A percentile compares a stretch with the other conserved stretches of the same genome.
Evolutionary conservation across 2,888 invertebrate species (phyloP).

Genomic region (Drosophila multiciliata): DNA sequence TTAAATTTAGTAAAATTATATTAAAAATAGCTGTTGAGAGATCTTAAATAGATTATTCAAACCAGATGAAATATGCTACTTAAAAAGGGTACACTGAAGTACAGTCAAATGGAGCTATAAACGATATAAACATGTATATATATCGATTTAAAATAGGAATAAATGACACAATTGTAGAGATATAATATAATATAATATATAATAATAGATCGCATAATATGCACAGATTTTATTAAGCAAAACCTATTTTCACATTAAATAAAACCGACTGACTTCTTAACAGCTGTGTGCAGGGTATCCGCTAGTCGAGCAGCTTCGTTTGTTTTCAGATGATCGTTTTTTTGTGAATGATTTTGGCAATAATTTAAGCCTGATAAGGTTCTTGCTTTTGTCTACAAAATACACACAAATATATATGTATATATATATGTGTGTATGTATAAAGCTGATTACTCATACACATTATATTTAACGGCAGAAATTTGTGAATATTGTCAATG

Average conservation of each 20-base stretch:
- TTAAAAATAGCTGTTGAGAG: background rate
- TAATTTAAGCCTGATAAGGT: background rate
- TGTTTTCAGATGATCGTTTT: background rate
- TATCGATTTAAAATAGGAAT: background rate
- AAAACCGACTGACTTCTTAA: background rate
- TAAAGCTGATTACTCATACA: slow-evolving; percentile 3
- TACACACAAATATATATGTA: background rate
- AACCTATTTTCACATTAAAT: background rate
- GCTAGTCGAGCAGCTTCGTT: background rate
- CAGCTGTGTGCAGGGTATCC: background rate
- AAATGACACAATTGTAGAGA: background rate
- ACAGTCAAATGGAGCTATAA: background rate
- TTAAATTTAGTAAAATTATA: background rate
- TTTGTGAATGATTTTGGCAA: background rate
- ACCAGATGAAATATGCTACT: background rate
- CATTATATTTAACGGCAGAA: background rate
- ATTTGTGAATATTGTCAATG: background rate
- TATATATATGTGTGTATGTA: background rate
- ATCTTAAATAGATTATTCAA: background rate
- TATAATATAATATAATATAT: background rate
- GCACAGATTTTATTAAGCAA: too few species aligned
- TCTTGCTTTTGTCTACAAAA: background rate
- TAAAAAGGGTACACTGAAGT: background rate
- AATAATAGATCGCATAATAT: background rate
- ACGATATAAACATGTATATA: background rate